phyloP scores from a whole-genome alignment of 2,113 vertebrate genomes.

The Ciconia maguari region DNA sequence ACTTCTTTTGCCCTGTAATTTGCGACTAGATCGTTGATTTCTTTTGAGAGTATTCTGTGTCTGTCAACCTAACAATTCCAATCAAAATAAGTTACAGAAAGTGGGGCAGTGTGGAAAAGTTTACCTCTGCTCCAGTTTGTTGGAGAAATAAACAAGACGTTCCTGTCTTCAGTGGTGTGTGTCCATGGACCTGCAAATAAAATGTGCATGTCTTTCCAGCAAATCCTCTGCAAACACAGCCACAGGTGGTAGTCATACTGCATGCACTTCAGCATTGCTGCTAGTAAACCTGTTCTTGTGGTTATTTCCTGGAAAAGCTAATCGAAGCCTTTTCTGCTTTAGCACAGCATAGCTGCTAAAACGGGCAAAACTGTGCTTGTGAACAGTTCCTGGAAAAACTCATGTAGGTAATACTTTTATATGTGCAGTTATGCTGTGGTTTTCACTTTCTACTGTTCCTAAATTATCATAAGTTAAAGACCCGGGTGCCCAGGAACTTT shows the following conservation, averaged over 20 bases:
- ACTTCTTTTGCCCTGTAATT: not conserved
- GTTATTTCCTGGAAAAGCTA: slow-evolving; percentile 1
- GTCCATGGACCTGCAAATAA: not conserved
- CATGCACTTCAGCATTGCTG: not conserved
- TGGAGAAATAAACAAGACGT: not conserved
- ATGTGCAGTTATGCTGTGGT: not conserved
- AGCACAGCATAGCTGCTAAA: not conserved
- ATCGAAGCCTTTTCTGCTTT: not conserved
- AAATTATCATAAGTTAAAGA: not conserved
- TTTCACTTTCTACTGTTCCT: not conserved
- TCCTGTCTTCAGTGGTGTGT: not conserved
- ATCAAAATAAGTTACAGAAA: not conserved
- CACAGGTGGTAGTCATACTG: not conserved
- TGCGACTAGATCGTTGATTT: not conserved
- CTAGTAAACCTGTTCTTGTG: not conserved
- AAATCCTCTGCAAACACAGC: not conserved
- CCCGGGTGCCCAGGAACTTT: not conserved
- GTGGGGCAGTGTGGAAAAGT: not conserved
- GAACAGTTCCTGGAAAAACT: not conserved
- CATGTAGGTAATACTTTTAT: rapidly evolving
- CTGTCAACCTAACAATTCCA: not conserved
- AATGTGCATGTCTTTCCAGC: not conserved
- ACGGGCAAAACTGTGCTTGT: rapidly evolving
- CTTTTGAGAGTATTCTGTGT: not conserved
- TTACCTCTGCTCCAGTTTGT: not conserved